Percentiles rank a stretch among this genome's conserved stretches.
Conservation (phyloP, 35 echinoderm and acorn worm genomes). For the Holothuria glaberrima region DNA sequence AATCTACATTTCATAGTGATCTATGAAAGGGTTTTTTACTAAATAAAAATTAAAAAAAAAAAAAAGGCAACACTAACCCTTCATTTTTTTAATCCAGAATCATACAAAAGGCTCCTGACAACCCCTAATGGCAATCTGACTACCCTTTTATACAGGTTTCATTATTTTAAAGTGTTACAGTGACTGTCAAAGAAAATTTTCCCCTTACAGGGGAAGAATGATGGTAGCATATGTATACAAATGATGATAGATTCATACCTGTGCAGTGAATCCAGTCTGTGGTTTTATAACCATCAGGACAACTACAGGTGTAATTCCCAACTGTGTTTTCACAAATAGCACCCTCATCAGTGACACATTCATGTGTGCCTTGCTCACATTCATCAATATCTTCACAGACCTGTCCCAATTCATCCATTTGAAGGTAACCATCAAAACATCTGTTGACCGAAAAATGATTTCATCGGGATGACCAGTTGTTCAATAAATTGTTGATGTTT, state of each 20-base stretch:
- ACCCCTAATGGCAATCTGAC: too few relatives aligned
- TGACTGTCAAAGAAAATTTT: too few relatives aligned
- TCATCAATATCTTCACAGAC: constrained; percentile 81
- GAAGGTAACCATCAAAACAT: constrained; percentile 82
- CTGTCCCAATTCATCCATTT: constrained; percentile 51
- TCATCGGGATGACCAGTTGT: too few relatives aligned
- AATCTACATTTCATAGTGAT: too few relatives aligned
- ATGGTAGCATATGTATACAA: neutral
- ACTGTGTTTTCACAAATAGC: constrained; percentile 78
- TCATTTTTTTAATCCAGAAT: too few relatives aligned
- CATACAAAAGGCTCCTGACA: too few relatives aligned
- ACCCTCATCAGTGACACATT: constrained; percentile 69
- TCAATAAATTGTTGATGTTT: neutral
- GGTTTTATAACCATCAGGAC: constrained; percentile 82
- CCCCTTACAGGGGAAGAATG: too few relatives aligned
- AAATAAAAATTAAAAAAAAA: too few relatives aligned
- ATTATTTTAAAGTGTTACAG: too few relatives aligned
- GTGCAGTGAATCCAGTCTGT: constrained; percentile 80
- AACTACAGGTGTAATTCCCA: constrained; percentile 94
- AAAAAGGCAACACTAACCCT: too few relatives aligned
- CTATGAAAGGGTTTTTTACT: too few relatives aligned
- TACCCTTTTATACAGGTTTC: too few relatives aligned
- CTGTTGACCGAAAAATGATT: constrained; percentile 29
- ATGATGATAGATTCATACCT: constrained; percentile 35
- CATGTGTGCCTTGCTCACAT: constrained; percentile 55